A percentile compares a stretch with the other conserved stretches of the same genome.
These are phyloP conservation scores for Diabrotica virgifera DNA, from an alignment of 1,140 invertebrate genomes.

Conservation along the genomic window DNA sequence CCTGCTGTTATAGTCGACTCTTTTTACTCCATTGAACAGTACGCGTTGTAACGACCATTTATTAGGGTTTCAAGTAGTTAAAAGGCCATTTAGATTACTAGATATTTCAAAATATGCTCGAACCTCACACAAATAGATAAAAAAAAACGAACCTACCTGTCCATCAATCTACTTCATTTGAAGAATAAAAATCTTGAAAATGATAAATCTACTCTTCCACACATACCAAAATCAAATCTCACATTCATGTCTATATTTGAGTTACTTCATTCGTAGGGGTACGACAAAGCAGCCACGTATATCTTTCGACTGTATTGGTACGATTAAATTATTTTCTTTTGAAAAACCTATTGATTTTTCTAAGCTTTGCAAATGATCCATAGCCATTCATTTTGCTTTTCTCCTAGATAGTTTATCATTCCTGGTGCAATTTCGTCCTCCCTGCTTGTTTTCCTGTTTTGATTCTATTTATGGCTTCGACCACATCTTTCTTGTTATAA, in stretches of 20 bases:
- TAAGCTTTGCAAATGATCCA: no score
- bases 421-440: no score
- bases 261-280: background rate
- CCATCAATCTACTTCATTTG: constrained; percentile 23
- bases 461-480: no score
- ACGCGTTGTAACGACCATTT: constrained; percentile 6
- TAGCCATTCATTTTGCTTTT: no score
- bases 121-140: constrained; percentile 17
- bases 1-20: background rate
- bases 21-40: background rate
- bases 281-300: background rate
- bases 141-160: constrained; percentile 14
- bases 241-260: constrained; percentile 5
- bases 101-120: constrained; percentile 17
- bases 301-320: no score
- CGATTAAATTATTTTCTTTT: no score
- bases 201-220: constrained; percentile 21
- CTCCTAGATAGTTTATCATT: no score
- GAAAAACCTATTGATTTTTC: no score
- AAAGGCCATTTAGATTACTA: constrained; percentile 17
- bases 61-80: constrained; percentile 9
- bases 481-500: no score
- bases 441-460: no score
- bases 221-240: constrained; percentile 21
- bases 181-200: constrained; percentile 20